Base-by-base conservation (phyloP, 1,140 invertebrate species). In the Cecropterus lyciades region DNA sequence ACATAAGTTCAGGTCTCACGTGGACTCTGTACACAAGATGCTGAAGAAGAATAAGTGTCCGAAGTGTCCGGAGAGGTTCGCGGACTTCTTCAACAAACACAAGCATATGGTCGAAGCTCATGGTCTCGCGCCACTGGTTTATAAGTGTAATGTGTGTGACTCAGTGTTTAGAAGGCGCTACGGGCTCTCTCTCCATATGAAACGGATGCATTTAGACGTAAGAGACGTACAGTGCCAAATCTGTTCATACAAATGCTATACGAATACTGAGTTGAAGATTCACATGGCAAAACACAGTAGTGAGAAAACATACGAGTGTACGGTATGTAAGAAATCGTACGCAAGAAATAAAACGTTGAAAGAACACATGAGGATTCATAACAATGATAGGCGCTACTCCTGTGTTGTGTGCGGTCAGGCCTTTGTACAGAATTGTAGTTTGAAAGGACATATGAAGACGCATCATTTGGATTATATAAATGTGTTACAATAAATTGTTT, bases 221-320 rank as follows among this genome's bases (percentile, higher is more conserved):
- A 51, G 59, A 8, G 59, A 62, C 3, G 59, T 62, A 0, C 59
- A 62, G 3, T 62, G 59, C 11, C 59, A 62, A 15, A 49, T 62
- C 0, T 62, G 59, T 11, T 62, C 59, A n/a, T 62, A 82, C 46
- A 80, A 71, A 7, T 92, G 85, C 62, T 87, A 77, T 48, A 80
- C 79, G 5, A 62, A 69, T 13, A 53, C 60, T 0, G 84, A 85
- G 30, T 73, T 94, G n/a, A 89, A 85, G 27, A 77, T 84, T 11
- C 93, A 94, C 80, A 95, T 96, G 91, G 84, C 95, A 20, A 95
- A 94, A 20, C 94, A 95, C 70, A 94, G 94, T 3, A 94, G 94
- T 0, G 94, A 94, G 65, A 87, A 92, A 17, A 79, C 89, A 1
- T 91, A 91, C 63, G 92, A 93, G 1, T 94, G 94, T 75, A 69